Conservation (phyloP, 2,888 invertebrate genomes). For the Zygogramma bicolorata region DNA sequence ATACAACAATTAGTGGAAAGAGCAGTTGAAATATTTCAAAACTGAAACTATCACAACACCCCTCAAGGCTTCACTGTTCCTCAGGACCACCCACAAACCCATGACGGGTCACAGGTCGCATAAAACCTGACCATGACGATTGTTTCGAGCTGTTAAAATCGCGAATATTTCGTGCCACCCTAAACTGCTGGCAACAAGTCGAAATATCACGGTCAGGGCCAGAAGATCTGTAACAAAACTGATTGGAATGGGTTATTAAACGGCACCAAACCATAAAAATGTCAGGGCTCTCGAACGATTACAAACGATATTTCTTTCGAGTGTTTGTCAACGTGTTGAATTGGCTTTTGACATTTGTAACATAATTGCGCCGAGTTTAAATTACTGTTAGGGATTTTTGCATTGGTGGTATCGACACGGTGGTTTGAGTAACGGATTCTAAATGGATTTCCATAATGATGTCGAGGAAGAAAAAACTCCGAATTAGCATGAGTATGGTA, state of each 20-base stretch:
- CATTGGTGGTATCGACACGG: too few relatives aligned
- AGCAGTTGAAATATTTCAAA: background rate
- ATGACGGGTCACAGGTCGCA: constrained; percentile 14
- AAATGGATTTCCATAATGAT: too few relatives aligned
- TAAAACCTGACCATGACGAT: constrained; percentile 15
- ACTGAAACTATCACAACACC: background rate
- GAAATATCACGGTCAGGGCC: background rate
- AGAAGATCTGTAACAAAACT: constrained; percentile 12
- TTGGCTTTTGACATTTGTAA: background rate
- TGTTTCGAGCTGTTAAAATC: background rate
- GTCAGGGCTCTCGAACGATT: background rate
- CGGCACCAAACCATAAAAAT: background rate
- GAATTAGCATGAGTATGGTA: too few relatives aligned
- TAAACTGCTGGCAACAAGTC: constrained; percentile 1
- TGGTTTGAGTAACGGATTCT: too few relatives aligned
- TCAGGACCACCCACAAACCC: constrained; percentile 13
- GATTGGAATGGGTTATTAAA: constrained; percentile 11
- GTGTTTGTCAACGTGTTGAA: constrained; percentile 6
- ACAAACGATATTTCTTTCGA: constrained; percentile 4
- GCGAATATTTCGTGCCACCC: constrained; percentile 8
- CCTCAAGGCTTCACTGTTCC: background rate
- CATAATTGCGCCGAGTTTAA: background rate
- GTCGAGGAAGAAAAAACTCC: too few relatives aligned
- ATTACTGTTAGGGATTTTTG: background rate
- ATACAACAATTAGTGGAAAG: background rate